Percentiles rank a stretch among this genome's conserved stretches.
These are phyloP conservation scores for Trematocara variabile DNA, from an alignment of 2,113 vertebrate species.

Conservation along the genomic window DNA sequence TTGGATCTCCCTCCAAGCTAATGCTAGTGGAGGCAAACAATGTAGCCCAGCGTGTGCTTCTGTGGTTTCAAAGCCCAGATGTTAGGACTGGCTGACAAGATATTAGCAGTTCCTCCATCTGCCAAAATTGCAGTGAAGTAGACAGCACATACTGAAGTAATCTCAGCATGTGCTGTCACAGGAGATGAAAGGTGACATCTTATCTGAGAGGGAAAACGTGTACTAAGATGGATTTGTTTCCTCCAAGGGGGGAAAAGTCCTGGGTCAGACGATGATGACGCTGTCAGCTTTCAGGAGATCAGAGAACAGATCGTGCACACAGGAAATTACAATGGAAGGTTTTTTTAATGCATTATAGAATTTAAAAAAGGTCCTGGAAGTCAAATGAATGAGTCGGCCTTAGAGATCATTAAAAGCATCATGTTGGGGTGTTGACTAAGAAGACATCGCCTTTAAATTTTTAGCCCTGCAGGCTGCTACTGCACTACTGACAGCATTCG, in stretches of 20 bases:
- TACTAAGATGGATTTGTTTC: background rate
- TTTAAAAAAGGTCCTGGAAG: background rate
- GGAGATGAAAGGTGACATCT: constrained; percentile 14
- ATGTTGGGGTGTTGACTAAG: background rate
- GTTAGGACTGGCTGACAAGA: background rate
- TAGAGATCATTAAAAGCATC: background rate
- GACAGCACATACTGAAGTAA: background rate
- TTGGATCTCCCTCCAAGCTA: background rate
- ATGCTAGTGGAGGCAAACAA: constrained; percentile 31
- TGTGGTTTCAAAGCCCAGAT: background rate
- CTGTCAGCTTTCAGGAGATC: background rate
- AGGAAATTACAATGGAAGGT: background rate
- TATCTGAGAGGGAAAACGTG: background rate
- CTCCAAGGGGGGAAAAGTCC: background rate
- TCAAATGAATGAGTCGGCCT: background rate
- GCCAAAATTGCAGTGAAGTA: background rate
- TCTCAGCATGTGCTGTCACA: background rate
- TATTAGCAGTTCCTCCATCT: background rate
- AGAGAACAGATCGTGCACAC: background rate
- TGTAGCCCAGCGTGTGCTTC: background rate
- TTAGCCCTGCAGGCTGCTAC: background rate
- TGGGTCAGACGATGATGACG: background rate
- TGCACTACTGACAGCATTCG: background rate
- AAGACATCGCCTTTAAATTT: background rate
- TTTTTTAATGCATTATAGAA: background rate